These are phyloP conservation scores for Dasysyrphus albostriatus DNA, from an alignment of 2,888 invertebrate genomes.

Conservation along the genomic window DNA sequence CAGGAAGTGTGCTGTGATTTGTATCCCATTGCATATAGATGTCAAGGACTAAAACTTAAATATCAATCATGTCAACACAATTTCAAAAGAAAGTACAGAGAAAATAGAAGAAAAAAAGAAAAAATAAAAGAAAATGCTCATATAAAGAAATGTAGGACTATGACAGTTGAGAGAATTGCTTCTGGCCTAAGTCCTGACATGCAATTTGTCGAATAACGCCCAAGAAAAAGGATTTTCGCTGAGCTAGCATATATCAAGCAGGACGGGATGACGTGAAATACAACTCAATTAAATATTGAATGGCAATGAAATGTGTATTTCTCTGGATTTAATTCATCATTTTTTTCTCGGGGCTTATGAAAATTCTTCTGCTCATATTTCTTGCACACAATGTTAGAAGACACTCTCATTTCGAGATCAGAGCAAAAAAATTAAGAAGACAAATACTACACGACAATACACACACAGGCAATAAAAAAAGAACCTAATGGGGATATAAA, in stretches of 20 bases:
- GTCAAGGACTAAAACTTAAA: constrained; percentile 74
- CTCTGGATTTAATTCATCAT: constrained; percentile 61
- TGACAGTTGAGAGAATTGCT: constrained; percentile 41
- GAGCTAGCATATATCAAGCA: not conserved
- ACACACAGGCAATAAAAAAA: constrained; percentile 53
- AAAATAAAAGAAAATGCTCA: constrained; percentile 26
- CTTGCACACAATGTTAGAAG: constrained; percentile 1
- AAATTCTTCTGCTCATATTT: not conserved
- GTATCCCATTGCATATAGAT: constrained; percentile 70
- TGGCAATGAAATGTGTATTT: constrained; percentile 63
- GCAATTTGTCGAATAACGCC: constrained; percentile 72
- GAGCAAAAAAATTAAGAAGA: not conserved
- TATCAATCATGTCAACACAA: constrained; percentile 74
- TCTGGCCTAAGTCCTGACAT: constrained; percentile 71
- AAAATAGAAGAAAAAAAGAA: not conserved
- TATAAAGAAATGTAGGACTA: constrained; percentile 9
- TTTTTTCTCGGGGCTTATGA: constrained; percentile 21
- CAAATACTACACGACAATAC: not conserved
- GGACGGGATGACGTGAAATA: constrained; percentile 28
- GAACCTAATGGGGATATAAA: constrained; percentile 49
- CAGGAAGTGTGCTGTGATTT: constrained; percentile 70
- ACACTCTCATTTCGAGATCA: constrained; percentile 9
- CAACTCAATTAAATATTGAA: constrained; percentile 72
- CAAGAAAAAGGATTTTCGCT: constrained; percentile 63
- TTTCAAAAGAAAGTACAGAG: constrained; percentile 56